Base-by-base conservation (phyloP, 2,797 vertebrate genomes). In the Spea hammondii region DNA sequence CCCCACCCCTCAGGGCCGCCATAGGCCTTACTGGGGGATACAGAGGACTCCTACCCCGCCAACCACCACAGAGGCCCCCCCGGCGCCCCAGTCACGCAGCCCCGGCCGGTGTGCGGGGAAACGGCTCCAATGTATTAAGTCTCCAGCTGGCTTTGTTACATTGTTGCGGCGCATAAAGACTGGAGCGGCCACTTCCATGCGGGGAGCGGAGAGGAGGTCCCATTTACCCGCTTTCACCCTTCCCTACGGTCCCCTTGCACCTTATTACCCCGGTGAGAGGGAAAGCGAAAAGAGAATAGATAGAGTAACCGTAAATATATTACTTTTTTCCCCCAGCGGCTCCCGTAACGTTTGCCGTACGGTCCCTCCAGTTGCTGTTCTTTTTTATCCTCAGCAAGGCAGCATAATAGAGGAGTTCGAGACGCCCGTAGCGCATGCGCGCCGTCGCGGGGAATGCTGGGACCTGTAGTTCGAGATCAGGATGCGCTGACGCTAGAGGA, bases 401-500 rank as follows among this genome's bases (percentile, higher is more conserved):
- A 95, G 94, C 93, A 96, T 95, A 95, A 96, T 90, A 95, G 95
- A 96, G 92, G 94, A 94, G 88, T 92, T 94, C 90, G 91, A 79
- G 91, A 89, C 86, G 91, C 89, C 91, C 85, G 88, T 85, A 90
- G 93, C 95, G 88, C 95, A 92, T 85, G 94, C 95, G 95, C 93
- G 79, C 50, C 83, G 68, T 55, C 83, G 85, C 90, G 84, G 62
- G 76, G 89, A 89, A 86, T 86, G 91, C 88, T 88, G 89, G 91
- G 91, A 89, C 85, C 86, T 88, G 93, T 92, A 94, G 93, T 95
- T 84, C 86, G n/a, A 12, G 49, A 80, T 60, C 46, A 65, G 83
- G 73, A 51, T 80, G 70, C 55, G 76, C 72, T 66, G 71, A 13
- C 10, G 77, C 62, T 74, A 51, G 72, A 54, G 74, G 12, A n/a